Evolutionary conservation across 2,113 vertebrate genomes (phyloP).

Genomic region (Haliaeetus leucogaster): DNA sequence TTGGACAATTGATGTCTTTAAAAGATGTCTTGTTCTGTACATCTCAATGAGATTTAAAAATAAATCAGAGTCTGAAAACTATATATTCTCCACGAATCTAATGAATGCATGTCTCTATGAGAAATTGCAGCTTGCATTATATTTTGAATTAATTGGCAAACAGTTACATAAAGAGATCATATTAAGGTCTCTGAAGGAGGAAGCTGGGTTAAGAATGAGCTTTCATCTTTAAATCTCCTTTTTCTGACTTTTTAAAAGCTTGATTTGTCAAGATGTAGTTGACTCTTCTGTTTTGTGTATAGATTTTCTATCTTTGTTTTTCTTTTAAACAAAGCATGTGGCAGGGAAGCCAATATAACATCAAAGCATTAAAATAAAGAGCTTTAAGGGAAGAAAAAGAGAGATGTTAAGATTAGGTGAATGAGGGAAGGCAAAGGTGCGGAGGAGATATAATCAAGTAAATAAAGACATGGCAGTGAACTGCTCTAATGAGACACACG

Average conservation of each 20-base stretch:
- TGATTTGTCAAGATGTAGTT: conserved; percentile 53
- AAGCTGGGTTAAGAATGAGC: conserved; percentile 52
- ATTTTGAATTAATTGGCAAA: conserved; percentile 60
- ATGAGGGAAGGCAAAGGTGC: conserved; percentile 54
- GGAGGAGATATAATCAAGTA: conserved; percentile 38
- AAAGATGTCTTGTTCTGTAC: not conserved
- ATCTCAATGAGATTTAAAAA: conserved; percentile 40
- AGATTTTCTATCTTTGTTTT: conserved; percentile 57
- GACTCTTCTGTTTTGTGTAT: conserved; percentile 28
- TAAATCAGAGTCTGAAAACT: not conserved
- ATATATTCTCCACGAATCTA: not conserved
- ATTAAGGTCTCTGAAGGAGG: conserved; percentile 60
- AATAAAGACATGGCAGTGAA: conserved; percentile 38
- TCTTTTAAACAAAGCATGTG: conserved; percentile 15
- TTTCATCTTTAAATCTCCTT: conserved; percentile 64
- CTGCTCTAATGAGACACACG: conserved; percentile 7
- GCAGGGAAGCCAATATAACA: conserved; percentile 22
- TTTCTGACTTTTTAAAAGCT: conserved; percentile 48
- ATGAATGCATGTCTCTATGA: conserved; percentile 1
- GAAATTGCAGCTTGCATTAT: conserved; percentile 19
- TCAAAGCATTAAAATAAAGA: conserved; percentile 55
- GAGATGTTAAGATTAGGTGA: conserved; percentile 58
- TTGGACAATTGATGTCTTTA: conserved; percentile 14
- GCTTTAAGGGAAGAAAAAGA: conserved; percentile 51
- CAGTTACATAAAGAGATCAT: conserved; percentile 60